Conservation (phyloP, 2,113 vertebrate genomes). For the Lontra canadensis region DNA sequence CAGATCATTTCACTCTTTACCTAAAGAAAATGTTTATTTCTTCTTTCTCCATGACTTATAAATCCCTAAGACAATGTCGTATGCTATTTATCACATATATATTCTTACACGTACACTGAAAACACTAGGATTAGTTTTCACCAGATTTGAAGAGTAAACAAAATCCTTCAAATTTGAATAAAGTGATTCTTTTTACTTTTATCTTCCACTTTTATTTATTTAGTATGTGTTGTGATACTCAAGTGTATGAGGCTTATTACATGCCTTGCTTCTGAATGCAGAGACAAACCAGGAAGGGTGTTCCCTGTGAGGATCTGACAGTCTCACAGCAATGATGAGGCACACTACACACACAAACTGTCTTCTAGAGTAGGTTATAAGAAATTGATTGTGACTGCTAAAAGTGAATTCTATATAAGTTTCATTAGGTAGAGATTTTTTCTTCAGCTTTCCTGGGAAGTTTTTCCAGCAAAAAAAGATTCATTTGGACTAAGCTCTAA, state of each 20-base stretch:
- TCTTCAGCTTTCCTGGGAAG: neutral
- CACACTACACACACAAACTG: neutral
- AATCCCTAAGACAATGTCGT: neutral
- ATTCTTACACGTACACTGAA: neutral
- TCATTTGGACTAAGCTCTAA: neutral
- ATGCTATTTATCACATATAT: neutral
- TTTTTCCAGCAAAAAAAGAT: neutral
- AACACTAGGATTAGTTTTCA: neutral
- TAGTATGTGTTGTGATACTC: neutral
- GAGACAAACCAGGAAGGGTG: neutral
- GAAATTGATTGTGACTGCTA: neutral
- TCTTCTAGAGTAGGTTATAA: neutral
- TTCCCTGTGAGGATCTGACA: neutral
- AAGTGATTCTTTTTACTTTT: slow-evolving; percentile 20
- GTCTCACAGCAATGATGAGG: neutral
- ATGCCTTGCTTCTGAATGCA: neutral
- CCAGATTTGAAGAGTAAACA: neutral
- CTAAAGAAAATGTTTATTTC: slow-evolving; percentile 40
- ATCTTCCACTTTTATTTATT: neutral
- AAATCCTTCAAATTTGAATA: slow-evolving; percentile 20
- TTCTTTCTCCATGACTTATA: neutral
- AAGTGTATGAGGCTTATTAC: neutral
- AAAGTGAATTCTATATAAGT: neutral
- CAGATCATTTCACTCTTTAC: neutral
- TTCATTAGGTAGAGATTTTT: neutral